Base-by-base conservation (phyloP, 2,888 invertebrate species). In the Synanthedon tipuliformis region DNA sequence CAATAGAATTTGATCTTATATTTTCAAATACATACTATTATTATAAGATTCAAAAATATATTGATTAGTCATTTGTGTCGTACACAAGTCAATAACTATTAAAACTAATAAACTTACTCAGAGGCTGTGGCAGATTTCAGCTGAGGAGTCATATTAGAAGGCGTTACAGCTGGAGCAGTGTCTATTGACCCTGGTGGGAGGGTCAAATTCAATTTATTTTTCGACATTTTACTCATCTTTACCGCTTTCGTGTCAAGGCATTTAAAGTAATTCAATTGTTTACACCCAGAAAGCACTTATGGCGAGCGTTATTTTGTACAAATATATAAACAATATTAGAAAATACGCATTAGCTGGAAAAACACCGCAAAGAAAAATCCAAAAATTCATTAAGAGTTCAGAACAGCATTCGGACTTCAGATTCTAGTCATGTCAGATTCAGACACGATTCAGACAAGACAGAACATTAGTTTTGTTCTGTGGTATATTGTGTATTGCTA, bases 131-230 rank as follows among this genome's bases (percentile, higher is more conserved):
- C 83, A 66, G 91, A 90, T 67, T 89, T 89, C 59, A 89, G 81
- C 69, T 89, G 88, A 41, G 89, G 88, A 18, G 88, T 89, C 81
- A 87, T 88, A 62, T 88, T 86, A 18, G 90, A 89, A 55, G 90
- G 90, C 57, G 90, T 90, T 52, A 88, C 81, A 34, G 89, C 85
- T 57, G 92, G 90, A 56, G 89, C 91, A 53, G 92, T 90, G 81
- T 95, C 95, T 63, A 95, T 93, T 61, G 95, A 93, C 77, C 95
- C 95, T 70, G 96, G 95, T 69, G 96, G 96, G 73, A 96, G 89
- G 73, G 95, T 96, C 81, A 96, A 85, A 78, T 96, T 96, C 69
- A 96, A 88, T 87, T 95, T 96, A 81, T 96, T 96, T 84, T 96
- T 96, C 67, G 95, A 95, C 95, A 95, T 95, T 82, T 89, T 90